Evolutionary conservation across 2,113 vertebrate species (phyloP).

Genomic region (Myrmecobius fasciatus): DNA sequence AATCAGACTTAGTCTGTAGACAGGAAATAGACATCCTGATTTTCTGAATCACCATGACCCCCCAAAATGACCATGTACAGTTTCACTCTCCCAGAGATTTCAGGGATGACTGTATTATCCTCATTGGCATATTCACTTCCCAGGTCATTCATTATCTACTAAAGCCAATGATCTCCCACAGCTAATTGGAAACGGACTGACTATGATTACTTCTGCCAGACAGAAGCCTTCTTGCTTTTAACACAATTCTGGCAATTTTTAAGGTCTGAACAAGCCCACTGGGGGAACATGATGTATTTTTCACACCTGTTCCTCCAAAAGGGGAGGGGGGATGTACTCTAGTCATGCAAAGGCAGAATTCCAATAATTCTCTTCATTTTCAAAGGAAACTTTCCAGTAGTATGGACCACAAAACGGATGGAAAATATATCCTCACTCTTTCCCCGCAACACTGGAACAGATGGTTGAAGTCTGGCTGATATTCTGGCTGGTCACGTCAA

Average conservation of each 20-base stretch:
- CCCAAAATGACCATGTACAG: background rate
- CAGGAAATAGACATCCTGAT: background rate
- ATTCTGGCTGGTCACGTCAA: background rate
- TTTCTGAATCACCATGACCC: slow-evolving; percentile 8
- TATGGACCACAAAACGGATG: slow-evolving; percentile 60
- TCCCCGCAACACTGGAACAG: slow-evolving; percentile 31
- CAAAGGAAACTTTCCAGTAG: slow-evolving; percentile 68
- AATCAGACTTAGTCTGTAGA: background rate
- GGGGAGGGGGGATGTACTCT: slow-evolving; percentile 64
- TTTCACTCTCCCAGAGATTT: background rate
- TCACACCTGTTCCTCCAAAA: slow-evolving; percentile 76
- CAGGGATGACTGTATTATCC: accelerated
- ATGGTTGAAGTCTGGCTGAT: slow-evolving; percentile 48
- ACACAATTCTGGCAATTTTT: background rate
- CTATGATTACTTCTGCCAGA: slow-evolving; percentile 59
- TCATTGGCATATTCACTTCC: background rate
- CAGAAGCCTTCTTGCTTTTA: slow-evolving; percentile 52
- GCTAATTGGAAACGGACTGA: slow-evolving; percentile 54
- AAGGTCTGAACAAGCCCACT: slow-evolving; percentile 25
- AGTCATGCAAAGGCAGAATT: slow-evolving; percentile 60
- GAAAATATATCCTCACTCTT: slow-evolving; percentile 78
- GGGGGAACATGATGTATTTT: slow-evolving; percentile 72
- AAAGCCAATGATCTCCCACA: background rate
- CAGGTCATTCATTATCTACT: slow-evolving; percentile 33
- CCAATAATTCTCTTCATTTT: slow-evolving; percentile 70